Evolutionary conservation across 2,113 vertebrate species (phyloP).

Genomic region (Centropus unirufus): DNA sequence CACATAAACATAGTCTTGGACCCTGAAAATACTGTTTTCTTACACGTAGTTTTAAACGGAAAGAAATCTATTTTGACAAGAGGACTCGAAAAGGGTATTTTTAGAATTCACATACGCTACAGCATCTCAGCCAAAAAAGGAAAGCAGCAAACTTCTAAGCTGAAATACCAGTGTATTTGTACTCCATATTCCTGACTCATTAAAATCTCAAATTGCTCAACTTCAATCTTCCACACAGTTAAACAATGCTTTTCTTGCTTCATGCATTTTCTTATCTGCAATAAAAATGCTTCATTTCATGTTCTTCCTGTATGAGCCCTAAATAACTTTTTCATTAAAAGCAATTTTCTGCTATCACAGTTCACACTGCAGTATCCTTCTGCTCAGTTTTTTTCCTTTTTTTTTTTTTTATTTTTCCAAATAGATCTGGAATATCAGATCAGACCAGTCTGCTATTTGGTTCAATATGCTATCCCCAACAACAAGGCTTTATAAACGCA

Average conservation of each 20-base stretch:
- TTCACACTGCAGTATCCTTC: background rate
- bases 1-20: fast-evolving
- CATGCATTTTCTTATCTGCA: slow-evolving; percentile 20
- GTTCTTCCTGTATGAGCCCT: background rate
- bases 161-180: slow-evolving; percentile 33
- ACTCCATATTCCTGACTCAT: slow-evolving; percentile 37
- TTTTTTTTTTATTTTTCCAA: background rate
- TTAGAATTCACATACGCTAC: slow-evolving; percentile 34
- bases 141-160: slow-evolving; percentile 12
- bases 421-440: background rate
- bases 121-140: slow-evolving; percentile 39
- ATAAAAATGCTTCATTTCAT: slow-evolving; percentile 5
- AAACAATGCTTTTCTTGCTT: slow-evolving; percentile 12
- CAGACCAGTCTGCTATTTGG: background rate
- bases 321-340: slow-evolving; percentile 45
- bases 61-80: slow-evolving; percentile 26
- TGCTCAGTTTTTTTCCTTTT: background rate
- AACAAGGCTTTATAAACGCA: background rate
- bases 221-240: slow-evolving; percentile 48
- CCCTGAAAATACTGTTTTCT: background rate
- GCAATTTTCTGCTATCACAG: slow-evolving; percentile 2
- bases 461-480: background rate
- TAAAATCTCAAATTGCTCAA: slow-evolving; percentile 45
- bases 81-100: background rate
- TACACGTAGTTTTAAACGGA: background rate